Conservation (phyloP, 2,888 invertebrate genomes). For the Clunio marinus region DNA sequence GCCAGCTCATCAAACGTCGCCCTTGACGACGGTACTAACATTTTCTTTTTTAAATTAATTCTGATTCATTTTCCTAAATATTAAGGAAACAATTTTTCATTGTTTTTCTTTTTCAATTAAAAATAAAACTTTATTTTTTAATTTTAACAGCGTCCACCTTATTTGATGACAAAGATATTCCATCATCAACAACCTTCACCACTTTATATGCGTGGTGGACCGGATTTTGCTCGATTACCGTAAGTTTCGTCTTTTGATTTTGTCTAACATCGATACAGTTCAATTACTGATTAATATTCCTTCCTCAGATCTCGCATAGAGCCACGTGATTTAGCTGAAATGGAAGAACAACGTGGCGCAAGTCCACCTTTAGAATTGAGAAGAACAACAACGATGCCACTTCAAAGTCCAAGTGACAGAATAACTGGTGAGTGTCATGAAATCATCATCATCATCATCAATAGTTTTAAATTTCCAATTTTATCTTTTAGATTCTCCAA, state of each 20-base stretch:
- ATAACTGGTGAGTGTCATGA: slow-evolving; percentile 55
- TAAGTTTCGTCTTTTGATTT: slow-evolving; percentile 38
- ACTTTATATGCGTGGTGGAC: slow-evolving; percentile 44
- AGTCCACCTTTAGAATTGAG: slow-evolving; percentile 72
- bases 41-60: slow-evolving; percentile 15
- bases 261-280: neutral
- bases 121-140: neutral
- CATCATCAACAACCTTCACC: slow-evolving; percentile 56
- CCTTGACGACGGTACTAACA: slow-evolving; percentile 62
- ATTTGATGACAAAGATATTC: slow-evolving; percentile 48
- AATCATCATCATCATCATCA: neutral
- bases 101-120: slow-evolving; percentile 3
- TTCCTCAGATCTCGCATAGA: slow-evolving; percentile 44
- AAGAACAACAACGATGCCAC: slow-evolving; percentile 60
- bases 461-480: slow-evolving; percentile 21
- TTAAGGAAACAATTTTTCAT: slow-evolving; percentile 36
- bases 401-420: slow-evolving; percentile 67
- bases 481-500: slow-evolving; percentile 56
- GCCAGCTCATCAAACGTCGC: slow-evolving; percentile 75
- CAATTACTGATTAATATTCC: neutral
- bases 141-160: slow-evolving; percentile 38
- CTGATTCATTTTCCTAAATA: neutral
- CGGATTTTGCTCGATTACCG: slow-evolving; percentile 44
- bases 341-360: slow-evolving; percentile 55
- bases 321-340: slow-evolving; percentile 45